These are phyloP conservation scores for Drosophila recens DNA, from an alignment of 2,888 invertebrate species.

Conservation along the genomic window DNA sequence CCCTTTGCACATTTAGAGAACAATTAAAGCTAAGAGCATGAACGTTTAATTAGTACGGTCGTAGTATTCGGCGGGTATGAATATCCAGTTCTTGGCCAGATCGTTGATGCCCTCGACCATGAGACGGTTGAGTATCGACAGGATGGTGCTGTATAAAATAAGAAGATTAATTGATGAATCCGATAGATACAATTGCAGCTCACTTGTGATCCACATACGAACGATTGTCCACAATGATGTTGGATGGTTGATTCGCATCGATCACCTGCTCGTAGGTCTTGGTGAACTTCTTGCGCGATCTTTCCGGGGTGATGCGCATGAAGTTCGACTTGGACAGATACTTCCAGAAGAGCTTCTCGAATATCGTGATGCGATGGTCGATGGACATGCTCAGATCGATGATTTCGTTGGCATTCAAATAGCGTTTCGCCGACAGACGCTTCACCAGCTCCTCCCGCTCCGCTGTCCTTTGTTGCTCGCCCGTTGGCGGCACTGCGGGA, in stretches of 20 bases:
- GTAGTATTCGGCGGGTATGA: constrained; percentile 72
- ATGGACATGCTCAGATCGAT: constrained; percentile 74
- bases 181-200: constrained; percentile 4
- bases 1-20: constrained; percentile 9
- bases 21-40: constrained; percentile 16
- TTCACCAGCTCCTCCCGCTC: constrained; percentile 51
- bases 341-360: constrained; percentile 82
- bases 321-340: constrained; percentile 76
- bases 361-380: constrained; percentile 74
- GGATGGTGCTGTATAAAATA: constrained; percentile 52
- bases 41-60: constrained; percentile 45
- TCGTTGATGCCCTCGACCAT: constrained; percentile 75
- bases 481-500: neutral
- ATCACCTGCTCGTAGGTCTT: constrained; percentile 70
- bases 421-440: constrained; percentile 51
- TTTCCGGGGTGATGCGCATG: constrained; percentile 69
- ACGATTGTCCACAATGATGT: neutral
- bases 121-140: constrained; percentile 68
- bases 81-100: constrained; percentile 78
- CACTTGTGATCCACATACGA: constrained; percentile 62
- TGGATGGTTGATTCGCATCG: neutral
- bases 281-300: constrained; percentile 44
- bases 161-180: neutral
- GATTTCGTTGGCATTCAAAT: constrained; percentile 61
- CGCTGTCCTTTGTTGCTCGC: constrained; percentile 24